A percentile compares a stretch with the other conserved stretches of the same genome.
Evolutionary conservation across 2,113 vertebrate genomes (phyloP).

Genomic region (Columbina picui): DNA sequence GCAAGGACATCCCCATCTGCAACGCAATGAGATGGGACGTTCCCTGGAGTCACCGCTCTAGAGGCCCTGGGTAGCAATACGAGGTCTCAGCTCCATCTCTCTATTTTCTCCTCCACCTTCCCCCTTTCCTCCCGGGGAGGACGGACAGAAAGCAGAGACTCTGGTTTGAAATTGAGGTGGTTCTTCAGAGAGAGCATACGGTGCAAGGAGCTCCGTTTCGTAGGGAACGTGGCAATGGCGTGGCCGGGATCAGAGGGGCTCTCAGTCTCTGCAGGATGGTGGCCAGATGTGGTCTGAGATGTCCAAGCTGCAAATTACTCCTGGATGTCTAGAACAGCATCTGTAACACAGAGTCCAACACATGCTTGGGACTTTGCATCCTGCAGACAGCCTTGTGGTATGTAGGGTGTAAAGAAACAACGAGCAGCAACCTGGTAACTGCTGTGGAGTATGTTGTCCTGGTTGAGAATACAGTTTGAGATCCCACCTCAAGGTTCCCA

Average conservation of each 20-base stretch:
- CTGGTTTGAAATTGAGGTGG: not conserved
- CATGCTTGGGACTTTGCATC: not conserved
- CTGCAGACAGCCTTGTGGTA: fast-evolving
- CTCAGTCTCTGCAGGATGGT: not conserved
- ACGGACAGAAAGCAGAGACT: not conserved
- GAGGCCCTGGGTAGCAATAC: not conserved
- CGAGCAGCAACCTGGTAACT: not conserved
- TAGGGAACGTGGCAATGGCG: fast-evolving
- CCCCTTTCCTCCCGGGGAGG: not conserved
- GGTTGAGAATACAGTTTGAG: not conserved
- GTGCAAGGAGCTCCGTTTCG: not conserved
- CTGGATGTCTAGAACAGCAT: not conserved
- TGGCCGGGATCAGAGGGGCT: fast-evolving
- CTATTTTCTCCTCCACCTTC: not conserved
- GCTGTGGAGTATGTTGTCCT: not conserved
- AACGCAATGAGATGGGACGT: not conserved
- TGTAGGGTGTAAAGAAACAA: not conserved
- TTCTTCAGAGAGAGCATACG: not conserved
- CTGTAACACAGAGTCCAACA: not conserved
- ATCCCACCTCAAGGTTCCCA: not conserved
- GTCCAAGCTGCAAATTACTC: not conserved
- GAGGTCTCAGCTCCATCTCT: not conserved
- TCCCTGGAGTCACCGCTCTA: not conserved
- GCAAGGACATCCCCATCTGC: not conserved
- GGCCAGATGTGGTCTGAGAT: not conserved